phyloP scores from a whole-genome alignment of 2,888 invertebrate species.

The Cephus pygmeus region DNA sequence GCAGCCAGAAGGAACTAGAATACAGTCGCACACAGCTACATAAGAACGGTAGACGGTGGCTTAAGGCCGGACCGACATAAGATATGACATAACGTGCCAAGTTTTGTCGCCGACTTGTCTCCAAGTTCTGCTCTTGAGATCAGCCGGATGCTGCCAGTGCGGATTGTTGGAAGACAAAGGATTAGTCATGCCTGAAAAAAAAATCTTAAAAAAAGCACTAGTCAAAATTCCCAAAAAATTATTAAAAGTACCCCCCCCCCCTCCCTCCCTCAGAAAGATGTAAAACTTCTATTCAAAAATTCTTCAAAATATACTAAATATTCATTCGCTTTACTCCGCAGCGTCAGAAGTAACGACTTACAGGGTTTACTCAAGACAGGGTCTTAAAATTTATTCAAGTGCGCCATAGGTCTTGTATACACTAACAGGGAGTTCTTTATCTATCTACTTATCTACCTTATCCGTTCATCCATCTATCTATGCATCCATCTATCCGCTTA shows the following conservation, averaged over 20 bases:
- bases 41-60: background rate
- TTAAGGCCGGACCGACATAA: constrained; percentile 20
- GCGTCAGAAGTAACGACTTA: background rate
- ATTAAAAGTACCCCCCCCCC: background rate
- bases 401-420: background rate
- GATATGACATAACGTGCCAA: constrained; percentile 51
- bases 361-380: background rate
- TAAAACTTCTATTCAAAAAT: no score
- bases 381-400: constrained; percentile 1
- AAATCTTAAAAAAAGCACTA: background rate
- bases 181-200: background rate
- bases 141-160: constrained; percentile 18
- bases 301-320: no score
- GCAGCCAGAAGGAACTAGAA: background rate
- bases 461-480: background rate
- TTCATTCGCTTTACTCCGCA: background rate
- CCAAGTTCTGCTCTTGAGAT: constrained; percentile 47
- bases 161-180: background rate
- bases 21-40: background rate
- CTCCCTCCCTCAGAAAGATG: no score
- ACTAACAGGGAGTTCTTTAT: constrained; percentile 15
- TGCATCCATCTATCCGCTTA: constrained; percentile 33
- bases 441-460: constrained; percentile 27
- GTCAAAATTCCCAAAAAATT: background rate
- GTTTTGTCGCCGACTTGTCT: constrained; percentile 60